phyloP scores from a whole-genome alignment of 2,113 vertebrate species.

The Psammodynastes pulverulentus region DNA sequence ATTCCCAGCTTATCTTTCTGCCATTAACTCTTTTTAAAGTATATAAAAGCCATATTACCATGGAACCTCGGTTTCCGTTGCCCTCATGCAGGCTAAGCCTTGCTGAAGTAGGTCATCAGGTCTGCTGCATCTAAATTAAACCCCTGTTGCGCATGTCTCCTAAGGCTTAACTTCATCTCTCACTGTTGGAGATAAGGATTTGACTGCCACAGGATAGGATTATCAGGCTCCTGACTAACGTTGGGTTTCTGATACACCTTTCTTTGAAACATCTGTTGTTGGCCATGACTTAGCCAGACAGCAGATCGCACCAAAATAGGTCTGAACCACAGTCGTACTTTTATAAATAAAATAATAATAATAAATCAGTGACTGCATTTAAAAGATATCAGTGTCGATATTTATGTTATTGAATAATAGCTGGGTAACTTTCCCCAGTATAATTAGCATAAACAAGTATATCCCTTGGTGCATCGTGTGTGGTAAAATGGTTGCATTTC shows the following conservation, averaged over 20 bases:
- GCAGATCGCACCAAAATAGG: not conserved
- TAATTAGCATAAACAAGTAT: not conserved
- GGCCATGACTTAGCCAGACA: not conserved
- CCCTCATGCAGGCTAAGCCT: not conserved
- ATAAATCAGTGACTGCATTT: not conserved
- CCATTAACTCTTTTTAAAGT: not conserved
- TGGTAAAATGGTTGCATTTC: not conserved
- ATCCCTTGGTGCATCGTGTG: not conserved
- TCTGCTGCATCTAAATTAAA: not conserved
- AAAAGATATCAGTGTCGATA: not conserved
- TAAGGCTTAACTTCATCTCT: constrained; percentile 5
- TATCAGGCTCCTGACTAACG: not conserved
- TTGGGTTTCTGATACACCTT: not conserved
- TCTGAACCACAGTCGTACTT: not conserved
- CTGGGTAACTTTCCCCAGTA: not conserved
- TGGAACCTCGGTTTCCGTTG: not conserved
- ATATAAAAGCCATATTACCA: not conserved
- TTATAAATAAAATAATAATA: not conserved
- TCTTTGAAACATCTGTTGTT: constrained; percentile 9
- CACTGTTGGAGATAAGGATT: constrained; percentile 1
- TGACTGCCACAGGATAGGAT: constrained; percentile 1
- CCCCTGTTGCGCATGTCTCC: not conserved
- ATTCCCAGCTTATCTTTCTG: not conserved
- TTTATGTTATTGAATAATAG: not conserved
- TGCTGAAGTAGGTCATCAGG: not conserved